Evolutionary conservation across 2,797 vertebrate genomes (phyloP).

Genomic region (Ateles fusciceps): DNA sequence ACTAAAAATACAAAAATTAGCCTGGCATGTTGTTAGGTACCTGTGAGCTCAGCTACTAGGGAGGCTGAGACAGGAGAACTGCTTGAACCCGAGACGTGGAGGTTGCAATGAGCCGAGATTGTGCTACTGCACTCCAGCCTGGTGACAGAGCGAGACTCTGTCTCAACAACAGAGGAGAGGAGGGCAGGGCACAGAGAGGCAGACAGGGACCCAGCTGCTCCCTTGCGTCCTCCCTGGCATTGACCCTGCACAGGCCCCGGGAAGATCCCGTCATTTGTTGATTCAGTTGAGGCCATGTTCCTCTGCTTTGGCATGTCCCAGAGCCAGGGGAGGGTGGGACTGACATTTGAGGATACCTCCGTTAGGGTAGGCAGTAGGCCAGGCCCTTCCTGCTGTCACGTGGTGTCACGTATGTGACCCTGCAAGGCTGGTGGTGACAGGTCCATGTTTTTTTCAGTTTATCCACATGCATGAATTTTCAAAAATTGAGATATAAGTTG

Average conservation of each 20-base stretch:
- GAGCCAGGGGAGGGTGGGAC: neutral
- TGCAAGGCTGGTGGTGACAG: fast-evolving
- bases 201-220: no score
- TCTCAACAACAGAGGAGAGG: neutral
- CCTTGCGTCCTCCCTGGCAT: fast-evolving
- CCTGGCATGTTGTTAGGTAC: fast-evolving
- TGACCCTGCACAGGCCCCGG: neutral
- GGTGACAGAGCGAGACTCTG: neutral
- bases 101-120: neutral
- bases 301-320: fast-evolving
- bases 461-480: neutral
- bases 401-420: fast-evolving
- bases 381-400: fast-evolving
- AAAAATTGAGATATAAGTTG: neutral
- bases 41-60: neutral
- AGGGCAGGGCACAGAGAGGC: fast-evolving
- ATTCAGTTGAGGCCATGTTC: fast-evolving
- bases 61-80: neutral
- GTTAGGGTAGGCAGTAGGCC: neutral
- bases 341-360: fast-evolving
- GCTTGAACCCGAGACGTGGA: neutral
- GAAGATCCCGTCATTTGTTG: neutral
- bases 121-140: neutral
- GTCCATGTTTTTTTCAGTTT: neutral
- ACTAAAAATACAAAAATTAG: neutral